These are phyloP conservation scores for Drosophila pseudoobscura DNA, from an alignment of 1,140 invertebrate species.

Conservation along the genomic window DNA sequence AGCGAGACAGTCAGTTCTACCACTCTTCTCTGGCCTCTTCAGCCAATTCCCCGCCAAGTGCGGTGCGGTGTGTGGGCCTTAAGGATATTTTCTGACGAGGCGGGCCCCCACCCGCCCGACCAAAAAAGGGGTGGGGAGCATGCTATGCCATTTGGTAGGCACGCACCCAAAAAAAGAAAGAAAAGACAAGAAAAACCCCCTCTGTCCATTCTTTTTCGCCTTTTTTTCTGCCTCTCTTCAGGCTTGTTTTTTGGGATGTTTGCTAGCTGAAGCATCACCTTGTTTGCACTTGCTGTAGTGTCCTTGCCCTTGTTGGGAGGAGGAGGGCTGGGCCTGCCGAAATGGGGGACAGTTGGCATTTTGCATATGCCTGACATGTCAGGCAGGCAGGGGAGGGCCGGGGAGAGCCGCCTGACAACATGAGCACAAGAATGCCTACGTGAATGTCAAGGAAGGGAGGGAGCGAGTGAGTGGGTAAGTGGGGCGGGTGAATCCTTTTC, in stretches of 20 bases:
- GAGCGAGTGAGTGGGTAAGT: too few species aligned
- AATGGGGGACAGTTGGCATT: conserved; percentile 54
- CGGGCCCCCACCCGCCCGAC: background rate
- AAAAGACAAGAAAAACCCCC: conserved; percentile 11
- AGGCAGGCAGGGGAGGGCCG: conserved; percentile 23
- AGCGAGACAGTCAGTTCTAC: conserved; percentile 2
- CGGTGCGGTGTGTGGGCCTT: conserved; percentile 27
- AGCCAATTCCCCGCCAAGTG: conserved; percentile 36
- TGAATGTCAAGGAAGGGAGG: conserved; percentile 21
- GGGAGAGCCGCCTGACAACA: conserved; percentile 16
- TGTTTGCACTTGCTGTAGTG: conserved; percentile 67
- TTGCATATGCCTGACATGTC: conserved; percentile 71
- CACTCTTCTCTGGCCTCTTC: conserved; percentile 18
- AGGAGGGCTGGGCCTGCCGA: conserved; percentile 1
- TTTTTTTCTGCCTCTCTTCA: conserved; percentile 1
- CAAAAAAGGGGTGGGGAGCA: conserved; percentile 17
- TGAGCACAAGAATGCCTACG: conserved; percentile 37
- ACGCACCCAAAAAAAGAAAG: conserved; percentile 24
- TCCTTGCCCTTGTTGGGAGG: conserved; percentile 67
- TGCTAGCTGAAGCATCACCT: conserved; percentile 50
- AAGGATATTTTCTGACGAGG: conserved; percentile 4
- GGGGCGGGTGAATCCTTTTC: conserved; percentile 11
- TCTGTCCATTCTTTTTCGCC: conserved; percentile 15
- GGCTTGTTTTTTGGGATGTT: conserved; percentile 48
- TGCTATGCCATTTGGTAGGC: conserved; percentile 61